A percentile compares a stretch with the other conserved stretches of the same genome.
phyloP scores from a whole-genome alignment of 2,888 invertebrate species.

The Pristionchus fissidentatus region DNA sequence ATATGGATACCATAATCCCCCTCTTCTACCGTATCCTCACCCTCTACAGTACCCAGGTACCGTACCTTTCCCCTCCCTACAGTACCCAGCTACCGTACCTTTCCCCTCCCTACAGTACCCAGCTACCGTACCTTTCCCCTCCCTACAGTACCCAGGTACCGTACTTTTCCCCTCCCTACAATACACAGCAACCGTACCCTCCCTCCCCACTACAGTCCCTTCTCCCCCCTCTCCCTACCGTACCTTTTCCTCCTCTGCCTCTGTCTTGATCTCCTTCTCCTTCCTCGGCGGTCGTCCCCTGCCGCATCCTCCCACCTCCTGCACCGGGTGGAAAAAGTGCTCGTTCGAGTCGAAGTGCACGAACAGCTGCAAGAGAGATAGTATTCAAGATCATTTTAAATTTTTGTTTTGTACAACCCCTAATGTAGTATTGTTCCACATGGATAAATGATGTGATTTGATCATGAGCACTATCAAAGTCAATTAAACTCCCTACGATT shows the following conservation, averaged over 20 bases:
- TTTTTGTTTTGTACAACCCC: background rate
- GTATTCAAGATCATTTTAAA: background rate
- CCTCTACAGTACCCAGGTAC: too few species aligned
- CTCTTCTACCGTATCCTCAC: background rate
- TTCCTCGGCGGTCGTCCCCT: slow-evolving; percentile 21
- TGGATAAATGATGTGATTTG: too few species aligned
- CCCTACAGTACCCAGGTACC: too few species aligned
- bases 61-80: too few species aligned
- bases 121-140: too few species aligned
- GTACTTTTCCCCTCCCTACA: too few species aligned
- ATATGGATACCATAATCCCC: background rate
- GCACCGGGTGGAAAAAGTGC: slow-evolving; percentile 4
- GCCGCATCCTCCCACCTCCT: background rate
- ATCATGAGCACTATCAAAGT: too few species aligned
- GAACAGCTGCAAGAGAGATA: background rate
- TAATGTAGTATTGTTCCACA: background rate
- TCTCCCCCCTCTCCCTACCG: background rate
- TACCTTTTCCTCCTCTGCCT: slow-evolving; percentile 25
- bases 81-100: too few species aligned
- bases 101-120: too few species aligned
- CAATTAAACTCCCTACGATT: too few species aligned
- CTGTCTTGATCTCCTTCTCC: background rate
- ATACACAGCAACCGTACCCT: too few species aligned
- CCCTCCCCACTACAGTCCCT: background rate
- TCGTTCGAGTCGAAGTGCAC: slow-evolving; percentile 23